These are phyloP conservation scores for Cheumatopsyche charites DNA, from an alignment of 1,140 invertebrate genomes.

Conservation along the genomic window DNA sequence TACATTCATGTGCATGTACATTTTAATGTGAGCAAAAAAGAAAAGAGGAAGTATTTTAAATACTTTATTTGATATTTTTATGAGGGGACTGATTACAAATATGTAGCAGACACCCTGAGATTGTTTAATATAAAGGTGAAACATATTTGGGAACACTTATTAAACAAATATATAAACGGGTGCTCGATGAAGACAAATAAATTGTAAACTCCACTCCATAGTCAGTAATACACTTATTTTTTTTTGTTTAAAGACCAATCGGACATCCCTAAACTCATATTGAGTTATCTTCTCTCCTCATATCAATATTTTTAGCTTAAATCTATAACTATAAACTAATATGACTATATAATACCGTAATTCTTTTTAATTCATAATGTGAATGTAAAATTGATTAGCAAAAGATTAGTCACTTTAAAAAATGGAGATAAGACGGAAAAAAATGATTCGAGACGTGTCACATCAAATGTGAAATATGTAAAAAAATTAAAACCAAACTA, in stretches of 20 bases:
- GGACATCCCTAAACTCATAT: background rate
- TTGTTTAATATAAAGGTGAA: conserved; percentile 15
- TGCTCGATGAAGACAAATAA: background rate
- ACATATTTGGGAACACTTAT: conserved; percentile 20
- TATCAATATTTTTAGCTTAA: conserved; percentile 4
- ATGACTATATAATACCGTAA: conserved; percentile 20
- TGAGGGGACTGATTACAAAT: background rate
- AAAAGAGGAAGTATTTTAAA: no score
- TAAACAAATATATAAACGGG: background rate
- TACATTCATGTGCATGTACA: no score
- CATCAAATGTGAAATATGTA: background rate
- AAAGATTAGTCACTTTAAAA: conserved; percentile 5
- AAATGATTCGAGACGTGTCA: background rate
- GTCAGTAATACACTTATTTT: background rate
- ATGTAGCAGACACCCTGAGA: background rate
- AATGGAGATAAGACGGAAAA: background rate
- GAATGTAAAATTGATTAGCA: background rate
- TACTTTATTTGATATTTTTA: no score
- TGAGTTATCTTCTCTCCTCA: background rate
- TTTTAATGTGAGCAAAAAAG: no score
- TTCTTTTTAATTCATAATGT: background rate
- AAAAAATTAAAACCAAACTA: background rate
- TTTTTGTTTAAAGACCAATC: background rate
- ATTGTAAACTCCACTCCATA: background rate
- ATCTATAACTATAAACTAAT: conserved; percentile 8